phyloP scores from a whole-genome alignment of 2,888 invertebrate species.

The Pseudococcus longispinus region DNA sequence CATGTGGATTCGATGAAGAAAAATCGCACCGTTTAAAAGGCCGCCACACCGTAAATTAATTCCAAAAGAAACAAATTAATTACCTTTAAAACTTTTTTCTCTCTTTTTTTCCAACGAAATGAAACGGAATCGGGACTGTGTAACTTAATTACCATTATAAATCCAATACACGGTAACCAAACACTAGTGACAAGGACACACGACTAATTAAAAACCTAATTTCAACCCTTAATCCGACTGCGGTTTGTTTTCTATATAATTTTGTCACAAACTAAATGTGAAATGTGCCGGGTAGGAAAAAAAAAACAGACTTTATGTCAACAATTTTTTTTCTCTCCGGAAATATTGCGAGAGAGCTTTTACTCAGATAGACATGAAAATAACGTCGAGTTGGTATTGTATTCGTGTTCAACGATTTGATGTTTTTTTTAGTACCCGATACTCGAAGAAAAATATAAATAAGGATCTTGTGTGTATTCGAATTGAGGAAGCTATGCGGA shows the following conservation, averaged over 20 bases:
- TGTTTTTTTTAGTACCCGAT: neutral
- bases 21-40: neutral
- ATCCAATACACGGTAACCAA: slow-evolving; percentile 5
- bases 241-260: neutral
- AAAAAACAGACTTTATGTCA: neutral
- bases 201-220: slow-evolving; percentile 36
- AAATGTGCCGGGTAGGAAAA: neutral
- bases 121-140: neutral
- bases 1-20: neutral
- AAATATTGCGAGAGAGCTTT: neutral
- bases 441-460: neutral
- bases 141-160: slow-evolving; percentile 12
- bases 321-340: neutral
- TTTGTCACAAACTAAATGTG: slow-evolving; percentile 1
- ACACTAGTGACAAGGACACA: slow-evolving; percentile 10
- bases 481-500: neutral
- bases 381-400: neutral
- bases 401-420: neutral
- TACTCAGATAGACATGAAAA: neutral
- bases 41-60: neutral
- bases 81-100: neutral
- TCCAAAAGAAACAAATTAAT: slow-evolving; percentile 20
- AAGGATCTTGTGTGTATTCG: neutral
- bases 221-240: neutral
- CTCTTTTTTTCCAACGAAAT: neutral